Base-by-base conservation (phyloP, 2,888 invertebrate species). In the Drosophila mayaguana region DNA sequence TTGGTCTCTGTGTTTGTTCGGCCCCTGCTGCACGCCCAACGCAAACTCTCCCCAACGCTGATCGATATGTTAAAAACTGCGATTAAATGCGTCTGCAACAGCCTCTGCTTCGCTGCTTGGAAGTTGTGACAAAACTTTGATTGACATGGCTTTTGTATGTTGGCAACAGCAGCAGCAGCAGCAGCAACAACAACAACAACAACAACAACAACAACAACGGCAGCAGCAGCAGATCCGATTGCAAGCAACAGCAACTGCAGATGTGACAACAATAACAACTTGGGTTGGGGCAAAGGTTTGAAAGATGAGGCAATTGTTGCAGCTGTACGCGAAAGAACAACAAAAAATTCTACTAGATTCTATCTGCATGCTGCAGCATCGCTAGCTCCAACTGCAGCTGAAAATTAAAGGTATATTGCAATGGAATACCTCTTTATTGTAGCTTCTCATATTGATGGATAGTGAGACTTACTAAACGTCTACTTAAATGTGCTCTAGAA, bases 31-130 rank as follows among this genome's bases (percentile, higher is more conserved):
- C 42, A 18, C 22, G n/a, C 53, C 40, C 50, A 18, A 32, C 48
- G 32, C 46, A 25, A 25, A 18, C 53, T 20, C 40, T 43, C 59
- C 18, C 18, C 40, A 28, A 32, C 20, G 48, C 61, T 73, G 87
- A 87, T 87, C 90, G 80, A 78, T 88, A 87, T 87, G 87, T 81
- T 87, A 90, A 87, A 88, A 88, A 90, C 63, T 54, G 76, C 80
- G 87, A 87, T 87, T 83, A 87, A 89, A 87, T 81, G 88, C 86
- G 83, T 76, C 73, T 66, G 64, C 78, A 66, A 61, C 68, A 53
- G 43, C 55, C 28, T 50, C 56, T 40, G 40, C 50, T 28, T 6
- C 48, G 38, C 46, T 36, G 59, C 42, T 43, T 38, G 59, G 62
- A 48, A 72, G 67, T 70, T 81, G 78, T 81, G 78, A 80, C 78